Evolutionary conservation across 2,888 invertebrate species (phyloP).

Genomic region (Hyposoter dolosus): DNA sequence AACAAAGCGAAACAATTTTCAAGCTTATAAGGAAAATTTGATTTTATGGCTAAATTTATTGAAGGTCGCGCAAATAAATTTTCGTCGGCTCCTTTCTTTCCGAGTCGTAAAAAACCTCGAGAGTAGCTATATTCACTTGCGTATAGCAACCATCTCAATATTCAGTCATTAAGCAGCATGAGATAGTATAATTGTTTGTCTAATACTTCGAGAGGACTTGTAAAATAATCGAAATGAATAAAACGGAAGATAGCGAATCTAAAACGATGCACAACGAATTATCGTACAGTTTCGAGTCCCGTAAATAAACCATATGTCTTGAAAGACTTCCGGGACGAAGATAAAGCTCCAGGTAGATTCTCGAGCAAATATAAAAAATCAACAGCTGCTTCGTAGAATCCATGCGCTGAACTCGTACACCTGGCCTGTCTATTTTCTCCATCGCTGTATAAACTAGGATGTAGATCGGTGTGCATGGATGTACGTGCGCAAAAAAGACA

Average conservation of each 20-base stretch:
- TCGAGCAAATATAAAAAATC: slow-evolving; percentile 26
- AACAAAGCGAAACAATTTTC: background rate
- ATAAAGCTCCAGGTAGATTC: slow-evolving; percentile 34
- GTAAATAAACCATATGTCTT: slow-evolving; percentile 48
- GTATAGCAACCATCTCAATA: background rate
- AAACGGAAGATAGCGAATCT: background rate
- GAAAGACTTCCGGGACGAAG: slow-evolving; percentile 32
- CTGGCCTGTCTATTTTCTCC: slow-evolving; percentile 49
- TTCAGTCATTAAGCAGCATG: background rate
- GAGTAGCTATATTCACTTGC: background rate
- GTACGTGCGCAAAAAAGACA: slow-evolving; percentile 4
- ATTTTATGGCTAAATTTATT: background rate
- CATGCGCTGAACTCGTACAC: slow-evolving; percentile 45
- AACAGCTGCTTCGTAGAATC: slow-evolving; percentile 46
- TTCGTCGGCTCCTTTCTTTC: background rate
- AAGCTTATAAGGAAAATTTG: background rate
- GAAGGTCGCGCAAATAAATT: background rate
- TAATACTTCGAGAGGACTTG: background rate
- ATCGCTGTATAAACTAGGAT: background rate
- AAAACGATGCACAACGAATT: slow-evolving; percentile 29
- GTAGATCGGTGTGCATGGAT: background rate
- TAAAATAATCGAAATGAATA: background rate
- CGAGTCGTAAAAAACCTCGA: background rate
- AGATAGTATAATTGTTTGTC: background rate
- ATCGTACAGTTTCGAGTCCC: slow-evolving; percentile 59